Conservation (phyloP, 2,888 invertebrate genomes). For the Erynnis tages region DNA sequence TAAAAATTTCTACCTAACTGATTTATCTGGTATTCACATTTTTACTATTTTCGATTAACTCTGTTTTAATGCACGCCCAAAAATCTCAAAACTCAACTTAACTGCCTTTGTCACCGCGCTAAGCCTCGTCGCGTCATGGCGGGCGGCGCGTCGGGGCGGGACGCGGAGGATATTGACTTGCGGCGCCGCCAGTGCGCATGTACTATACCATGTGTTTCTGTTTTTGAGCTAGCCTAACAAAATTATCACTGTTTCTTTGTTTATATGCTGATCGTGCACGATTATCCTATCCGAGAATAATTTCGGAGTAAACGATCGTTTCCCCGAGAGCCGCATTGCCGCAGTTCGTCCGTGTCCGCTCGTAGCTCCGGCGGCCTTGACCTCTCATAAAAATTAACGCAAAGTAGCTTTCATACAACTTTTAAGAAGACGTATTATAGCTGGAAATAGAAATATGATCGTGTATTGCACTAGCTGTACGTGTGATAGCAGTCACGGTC, state of each 20-base stretch:
- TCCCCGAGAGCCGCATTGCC: conserved; percentile 34
- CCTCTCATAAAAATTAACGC: conserved; percentile 40
- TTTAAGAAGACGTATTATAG: conserved; percentile 25
- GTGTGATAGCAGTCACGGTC: too few species aligned
- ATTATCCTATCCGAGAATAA: conserved; percentile 30
- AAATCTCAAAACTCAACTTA: conserved; percentile 14
- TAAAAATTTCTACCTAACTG: too few species aligned
- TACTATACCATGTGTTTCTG: conserved; percentile 72
- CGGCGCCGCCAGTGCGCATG: conserved; percentile 73
- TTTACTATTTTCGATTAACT: not conserved
- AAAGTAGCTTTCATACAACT: conserved; percentile 15
- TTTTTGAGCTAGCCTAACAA: conserved; percentile 58
- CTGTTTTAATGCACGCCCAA: not conserved
- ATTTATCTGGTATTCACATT: too few species aligned
- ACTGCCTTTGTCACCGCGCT: conserved; percentile 2
- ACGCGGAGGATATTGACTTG: conserved; percentile 81
- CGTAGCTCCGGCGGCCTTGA: conserved; percentile 54
- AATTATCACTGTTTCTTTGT: conserved; percentile 39
- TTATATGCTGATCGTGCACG: conserved; percentile 34
- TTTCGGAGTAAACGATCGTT: conserved; percentile 27
- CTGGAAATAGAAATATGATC: not conserved
- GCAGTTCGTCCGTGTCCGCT: conserved; percentile 25
- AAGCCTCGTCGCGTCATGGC: conserved; percentile 63
- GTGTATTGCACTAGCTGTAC: too few species aligned
- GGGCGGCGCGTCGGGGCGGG: conserved; percentile 68